Conservation (phyloP, 2,797 vertebrate genomes). For the Channa striata region DNA sequence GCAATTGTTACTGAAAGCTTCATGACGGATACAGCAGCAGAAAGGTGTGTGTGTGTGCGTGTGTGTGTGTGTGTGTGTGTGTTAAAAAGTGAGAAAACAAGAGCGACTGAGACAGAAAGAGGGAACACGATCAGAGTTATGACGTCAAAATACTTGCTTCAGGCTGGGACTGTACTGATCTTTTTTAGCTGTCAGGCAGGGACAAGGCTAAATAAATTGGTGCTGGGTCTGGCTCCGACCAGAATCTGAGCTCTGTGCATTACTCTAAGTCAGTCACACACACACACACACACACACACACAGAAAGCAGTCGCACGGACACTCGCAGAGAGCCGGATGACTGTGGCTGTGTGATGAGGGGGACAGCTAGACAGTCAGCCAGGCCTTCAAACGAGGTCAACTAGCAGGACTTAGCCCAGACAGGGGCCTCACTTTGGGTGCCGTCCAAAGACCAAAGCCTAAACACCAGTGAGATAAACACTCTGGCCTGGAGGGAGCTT, state of each 20-base stretch:
- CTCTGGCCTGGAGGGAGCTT: slow-evolving; percentile 61
- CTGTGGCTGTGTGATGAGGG: slow-evolving; percentile 44
- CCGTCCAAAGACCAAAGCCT: slow-evolving; percentile 62
- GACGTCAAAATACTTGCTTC: slow-evolving; percentile 46
- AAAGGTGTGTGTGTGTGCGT: slow-evolving; percentile 15
- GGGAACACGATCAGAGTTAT: slow-evolving; percentile 18
- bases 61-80: background rate
- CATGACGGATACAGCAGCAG: slow-evolving; percentile 2
- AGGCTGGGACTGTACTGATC: slow-evolving; percentile 4
- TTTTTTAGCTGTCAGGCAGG: slow-evolving; percentile 8
- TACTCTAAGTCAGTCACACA: slow-evolving; percentile 10
- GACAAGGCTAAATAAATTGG: slow-evolving; percentile 27
- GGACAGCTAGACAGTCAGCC: slow-evolving; percentile 49
- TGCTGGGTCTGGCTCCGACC: slow-evolving; percentile 17
- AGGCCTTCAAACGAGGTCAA: slow-evolving; percentile 75
- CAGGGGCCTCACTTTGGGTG: slow-evolving; percentile 59
- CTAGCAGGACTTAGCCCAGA: slow-evolving; percentile 51
- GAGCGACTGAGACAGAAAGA: slow-evolving; percentile 15
- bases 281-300: background rate
- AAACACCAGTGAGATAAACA: slow-evolving; percentile 70
- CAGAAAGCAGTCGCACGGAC: slow-evolving; percentile 7
- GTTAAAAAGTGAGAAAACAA: background rate
- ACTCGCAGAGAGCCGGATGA: slow-evolving; percentile 37
- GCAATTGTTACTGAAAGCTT: slow-evolving; percentile 1
- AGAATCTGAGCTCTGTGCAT: slow-evolving; percentile 28